These are phyloP conservation scores for Bruchidius siliquastri DNA, from an alignment of 2,888 invertebrate genomes.

Conservation along the genomic window DNA sequence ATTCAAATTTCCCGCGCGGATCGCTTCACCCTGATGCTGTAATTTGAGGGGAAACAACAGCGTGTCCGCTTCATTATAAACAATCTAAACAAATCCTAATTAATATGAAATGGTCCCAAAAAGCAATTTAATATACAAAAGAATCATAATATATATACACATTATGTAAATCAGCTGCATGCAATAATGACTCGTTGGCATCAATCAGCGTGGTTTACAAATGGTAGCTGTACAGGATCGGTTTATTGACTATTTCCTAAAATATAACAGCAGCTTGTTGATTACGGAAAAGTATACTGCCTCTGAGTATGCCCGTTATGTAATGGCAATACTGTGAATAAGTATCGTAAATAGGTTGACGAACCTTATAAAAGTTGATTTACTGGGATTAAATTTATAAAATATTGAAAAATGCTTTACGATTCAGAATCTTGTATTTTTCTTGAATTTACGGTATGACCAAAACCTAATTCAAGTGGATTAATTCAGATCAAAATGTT, in stretches of 20 bases:
- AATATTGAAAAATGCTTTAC: too few species aligned
- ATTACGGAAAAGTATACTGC: too few species aligned
- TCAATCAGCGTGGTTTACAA: neutral
- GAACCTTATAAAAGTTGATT: too few species aligned
- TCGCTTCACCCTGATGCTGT: neutral
- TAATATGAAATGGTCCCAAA: neutral
- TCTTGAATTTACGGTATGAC: too few species aligned
- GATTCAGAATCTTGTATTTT: too few species aligned
- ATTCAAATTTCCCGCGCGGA: neutral
- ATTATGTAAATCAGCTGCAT: neutral
- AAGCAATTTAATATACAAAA: neutral
- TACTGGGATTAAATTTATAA: too few species aligned
- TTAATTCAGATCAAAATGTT: too few species aligned
- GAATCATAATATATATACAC: neutral
- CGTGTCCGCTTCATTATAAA: neutral
- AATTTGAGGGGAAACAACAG: neutral
- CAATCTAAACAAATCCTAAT: neutral
- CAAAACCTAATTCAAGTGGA: too few species aligned
- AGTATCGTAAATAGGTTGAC: too few species aligned
- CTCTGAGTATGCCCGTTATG: too few species aligned
- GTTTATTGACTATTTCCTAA: neutral
- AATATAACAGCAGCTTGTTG: too few species aligned
- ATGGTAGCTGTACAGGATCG: neutral
- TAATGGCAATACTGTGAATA: too few species aligned
- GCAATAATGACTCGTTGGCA: neutral